Percentiles rank a stretch among this genome's conserved stretches.
Conservation (phyloP, 1,140 invertebrate species). For the Drosophila azteca region DNA sequence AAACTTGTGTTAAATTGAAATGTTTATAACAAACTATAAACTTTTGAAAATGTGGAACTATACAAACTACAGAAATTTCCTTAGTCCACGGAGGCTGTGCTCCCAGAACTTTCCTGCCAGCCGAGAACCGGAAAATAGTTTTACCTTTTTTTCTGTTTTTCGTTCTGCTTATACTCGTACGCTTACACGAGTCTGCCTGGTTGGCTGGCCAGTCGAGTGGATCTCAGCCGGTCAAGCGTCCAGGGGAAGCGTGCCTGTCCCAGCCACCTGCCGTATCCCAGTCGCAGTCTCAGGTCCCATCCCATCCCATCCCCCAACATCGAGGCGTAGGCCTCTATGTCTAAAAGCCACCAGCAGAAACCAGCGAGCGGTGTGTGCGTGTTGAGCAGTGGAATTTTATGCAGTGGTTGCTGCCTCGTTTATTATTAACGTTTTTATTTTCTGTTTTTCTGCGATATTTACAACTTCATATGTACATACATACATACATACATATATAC, state of each 20-base stretch:
- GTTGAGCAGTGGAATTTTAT: conserved; percentile 75
- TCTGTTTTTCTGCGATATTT: conserved; percentile 54
- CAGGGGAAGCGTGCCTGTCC: conserved; percentile 49
- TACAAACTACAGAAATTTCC: neutral
- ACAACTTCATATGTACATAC: conserved; percentile 72
- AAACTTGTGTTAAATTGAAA: too few species aligned
- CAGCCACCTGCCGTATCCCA: conserved; percentile 49
- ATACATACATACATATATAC: too few species aligned
- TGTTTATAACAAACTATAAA: too few species aligned
- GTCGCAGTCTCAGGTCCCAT: conserved; percentile 35
- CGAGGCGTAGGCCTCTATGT: conserved; percentile 61
- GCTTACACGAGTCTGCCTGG: conserved; percentile 22
- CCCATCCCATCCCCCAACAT: conserved; percentile 61
- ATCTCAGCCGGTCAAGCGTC: conserved; percentile 65
- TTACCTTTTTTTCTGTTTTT: conserved; percentile 7
- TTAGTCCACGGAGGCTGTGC: conserved; percentile 2
- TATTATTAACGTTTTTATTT: conserved; percentile 55
- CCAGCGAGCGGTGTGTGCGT: conserved; percentile 54
- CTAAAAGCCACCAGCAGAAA: conserved; percentile 31
- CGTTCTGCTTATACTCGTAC: conserved; percentile 2
- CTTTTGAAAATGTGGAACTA: neutral
- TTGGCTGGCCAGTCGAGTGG: conserved; percentile 65
- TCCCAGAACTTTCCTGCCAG: conserved; percentile 60
- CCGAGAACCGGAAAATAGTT: conserved; percentile 68
- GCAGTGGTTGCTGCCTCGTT: conserved; percentile 70